A percentile compares a stretch with the other conserved stretches of the same genome.
Conservation (phyloP, 2,797 vertebrate genomes). For the Parotocinclus haroldoi region DNA sequence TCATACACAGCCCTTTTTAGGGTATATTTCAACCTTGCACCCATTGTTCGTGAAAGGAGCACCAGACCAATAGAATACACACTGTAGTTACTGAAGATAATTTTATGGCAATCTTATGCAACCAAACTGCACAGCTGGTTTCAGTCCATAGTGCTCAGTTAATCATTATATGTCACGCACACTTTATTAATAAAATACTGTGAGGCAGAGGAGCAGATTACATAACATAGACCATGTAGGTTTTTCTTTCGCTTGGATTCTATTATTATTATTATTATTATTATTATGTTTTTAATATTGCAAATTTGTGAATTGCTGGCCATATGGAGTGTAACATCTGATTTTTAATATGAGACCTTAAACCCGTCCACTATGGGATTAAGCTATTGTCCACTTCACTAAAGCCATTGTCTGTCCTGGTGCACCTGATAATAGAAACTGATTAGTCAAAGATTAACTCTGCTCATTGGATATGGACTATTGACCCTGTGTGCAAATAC, state of each 20-base stretch:
- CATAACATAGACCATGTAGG: background rate
- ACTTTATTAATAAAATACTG: conserved; percentile 29
- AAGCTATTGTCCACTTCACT: conserved; percentile 37
- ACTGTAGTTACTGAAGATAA: too few relatives aligned
- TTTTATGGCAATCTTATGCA: conserved; percentile 8
- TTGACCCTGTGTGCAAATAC: conserved; percentile 76
- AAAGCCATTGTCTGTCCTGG: conserved; percentile 48
- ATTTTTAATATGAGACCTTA: conserved; percentile 26
- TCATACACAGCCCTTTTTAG: too few relatives aligned
- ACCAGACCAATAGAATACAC: too few relatives aligned
- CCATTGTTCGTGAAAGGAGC: too few relatives aligned
- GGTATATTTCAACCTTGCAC: too few relatives aligned
- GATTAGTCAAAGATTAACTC: conserved; percentile 83
- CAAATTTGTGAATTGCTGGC: background rate
- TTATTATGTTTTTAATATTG: background rate
- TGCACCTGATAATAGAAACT: conserved; percentile 65
- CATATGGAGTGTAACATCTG: background rate
- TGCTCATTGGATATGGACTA: conserved; percentile 74
- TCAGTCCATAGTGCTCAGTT: conserved; percentile 36
- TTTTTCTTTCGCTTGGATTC: too few relatives aligned
- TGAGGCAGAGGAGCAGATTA: background rate
- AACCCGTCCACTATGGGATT: conserved; percentile 30
- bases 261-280: background rate
- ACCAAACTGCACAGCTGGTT: conserved; percentile 3
- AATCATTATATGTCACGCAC: conserved; percentile 38